phyloP scores from a whole-genome alignment of 1,140 invertebrate species.

The Rhyzopertha dominica region DNA sequence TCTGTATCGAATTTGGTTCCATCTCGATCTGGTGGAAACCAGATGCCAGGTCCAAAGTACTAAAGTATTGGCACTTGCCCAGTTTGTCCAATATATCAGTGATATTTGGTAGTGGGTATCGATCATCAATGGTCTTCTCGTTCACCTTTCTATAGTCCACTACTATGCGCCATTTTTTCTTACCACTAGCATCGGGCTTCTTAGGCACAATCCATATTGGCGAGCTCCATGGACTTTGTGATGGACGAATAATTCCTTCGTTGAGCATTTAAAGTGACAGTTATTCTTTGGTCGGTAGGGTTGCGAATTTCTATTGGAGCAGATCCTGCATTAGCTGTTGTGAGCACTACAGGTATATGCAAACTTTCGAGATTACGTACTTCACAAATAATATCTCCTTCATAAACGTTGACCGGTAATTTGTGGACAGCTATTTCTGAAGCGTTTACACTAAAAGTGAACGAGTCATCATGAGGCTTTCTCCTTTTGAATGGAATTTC shows the following conservation, averaged over 20 bases:
- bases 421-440: slow-evolving; percentile 1
- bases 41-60: slow-evolving; percentile 13
- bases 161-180: slow-evolving; percentile 35
- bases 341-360: background rate
- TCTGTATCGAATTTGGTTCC: slow-evolving; percentile 12
- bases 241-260: slow-evolving; percentile 32
- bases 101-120: slow-evolving; percentile 23
- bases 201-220: slow-evolving; percentile 40
- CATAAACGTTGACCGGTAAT: slow-evolving; percentile 5
- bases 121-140: slow-evolving; percentile 20
- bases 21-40: slow-evolving; percentile 22
- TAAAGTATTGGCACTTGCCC: slow-evolving; percentile 40
- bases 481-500: slow-evolving; percentile 20
- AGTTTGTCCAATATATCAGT: slow-evolving; percentile 42
- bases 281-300: slow-evolving; percentile 2
- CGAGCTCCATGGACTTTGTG: slow-evolving; percentile 40
- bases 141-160: slow-evolving; percentile 25
- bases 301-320: slow-evolving; percentile 2
- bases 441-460: slow-evolving; percentile 7
- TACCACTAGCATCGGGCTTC: slow-evolving; percentile 21
- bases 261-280: slow-evolving; percentile 7
- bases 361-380: slow-evolving; percentile 3
- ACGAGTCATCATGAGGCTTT: background rate
- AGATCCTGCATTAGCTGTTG: background rate
- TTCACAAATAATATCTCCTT: slow-evolving; percentile 7